phyloP scores from a whole-genome alignment of 1,140 invertebrate genomes.

The Eurosta solidaginis region DNA sequence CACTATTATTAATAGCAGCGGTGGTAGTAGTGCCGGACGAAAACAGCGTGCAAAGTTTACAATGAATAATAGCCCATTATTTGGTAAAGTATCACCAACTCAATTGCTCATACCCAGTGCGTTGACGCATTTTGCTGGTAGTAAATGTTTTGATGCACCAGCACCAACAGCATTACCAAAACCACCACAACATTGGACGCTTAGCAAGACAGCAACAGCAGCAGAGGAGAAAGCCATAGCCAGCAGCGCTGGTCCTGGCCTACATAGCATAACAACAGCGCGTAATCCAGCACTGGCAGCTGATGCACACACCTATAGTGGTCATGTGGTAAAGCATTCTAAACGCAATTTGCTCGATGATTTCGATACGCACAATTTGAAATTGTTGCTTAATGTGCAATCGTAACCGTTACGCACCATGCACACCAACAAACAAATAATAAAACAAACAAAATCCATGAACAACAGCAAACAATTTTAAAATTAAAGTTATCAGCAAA shows the following conservation, averaged over 20 bases:
- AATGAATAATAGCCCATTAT: constrained; percentile 27
- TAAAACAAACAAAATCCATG: constrained; percentile 26
- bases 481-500: neutral
- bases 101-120: constrained; percentile 54
- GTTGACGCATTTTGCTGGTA: constrained; percentile 65
- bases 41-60: constrained; percentile 43
- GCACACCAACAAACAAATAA: neutral
- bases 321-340: constrained; percentile 46
- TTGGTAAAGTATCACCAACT: constrained; percentile 49
- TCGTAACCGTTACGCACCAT: constrained; percentile 59
- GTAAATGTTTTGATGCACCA: constrained; percentile 68
- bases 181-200: constrained; percentile 67
- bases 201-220: constrained; percentile 42
- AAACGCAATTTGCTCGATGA: constrained; percentile 58
- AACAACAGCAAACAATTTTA: constrained; percentile 33
- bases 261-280: constrained; percentile 41
- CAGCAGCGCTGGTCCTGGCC: constrained; percentile 48
- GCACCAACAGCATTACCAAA: constrained; percentile 66
- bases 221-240: neutral
- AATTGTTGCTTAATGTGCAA: constrained; percentile 63
- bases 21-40: constrained; percentile 43
- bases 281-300: constrained; percentile 8
- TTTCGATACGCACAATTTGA: constrained; percentile 62
- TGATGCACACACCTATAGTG: constrained; percentile 33
- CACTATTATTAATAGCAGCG: constrained; percentile 33